Conservation (phyloP, 2,888 invertebrate genomes). For the Campoplex capitator region DNA sequence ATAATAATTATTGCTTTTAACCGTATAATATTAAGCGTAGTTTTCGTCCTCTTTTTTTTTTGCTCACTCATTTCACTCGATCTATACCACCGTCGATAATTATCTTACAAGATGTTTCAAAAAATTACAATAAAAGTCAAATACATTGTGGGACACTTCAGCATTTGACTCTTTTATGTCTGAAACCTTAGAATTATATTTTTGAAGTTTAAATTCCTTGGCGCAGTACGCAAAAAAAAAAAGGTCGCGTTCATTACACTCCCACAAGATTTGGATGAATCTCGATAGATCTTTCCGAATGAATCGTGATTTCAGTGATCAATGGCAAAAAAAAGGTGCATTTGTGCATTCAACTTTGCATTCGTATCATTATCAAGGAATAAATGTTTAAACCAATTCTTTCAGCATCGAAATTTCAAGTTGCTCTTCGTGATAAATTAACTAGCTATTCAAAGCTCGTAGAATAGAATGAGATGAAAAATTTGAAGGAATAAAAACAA, state of each 20-base stretch:
- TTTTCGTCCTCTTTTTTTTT: slow-evolving; percentile 31
- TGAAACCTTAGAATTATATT: not conserved
- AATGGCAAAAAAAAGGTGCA: too few relatives aligned
- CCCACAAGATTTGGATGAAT: not conserved
- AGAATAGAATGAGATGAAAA: not conserved
- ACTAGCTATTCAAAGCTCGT: not conserved
- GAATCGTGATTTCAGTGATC: too few relatives aligned
- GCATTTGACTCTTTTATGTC: not conserved
- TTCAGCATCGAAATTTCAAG: not conserved
- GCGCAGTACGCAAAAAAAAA: not conserved
- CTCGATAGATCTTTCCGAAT: too few relatives aligned
- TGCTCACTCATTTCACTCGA: slow-evolving; percentile 10
- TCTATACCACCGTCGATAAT: slow-evolving; percentile 43
- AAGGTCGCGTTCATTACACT: not conserved
- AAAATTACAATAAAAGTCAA: slow-evolving; percentile 4
- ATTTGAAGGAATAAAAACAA: not conserved
- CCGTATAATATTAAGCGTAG: slow-evolving; percentile 11
- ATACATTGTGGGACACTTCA: not conserved
- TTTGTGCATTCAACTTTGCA: not conserved
- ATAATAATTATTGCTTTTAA: slow-evolving; percentile 44
- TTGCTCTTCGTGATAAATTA: not conserved
- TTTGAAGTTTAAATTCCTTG: not conserved
- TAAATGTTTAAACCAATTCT: not conserved
- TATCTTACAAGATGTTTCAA: slow-evolving; percentile 26
- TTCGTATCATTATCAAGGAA: not conserved